Conservation (phyloP, 2,888 invertebrate species). For the Bombyx huttoni region DNA sequence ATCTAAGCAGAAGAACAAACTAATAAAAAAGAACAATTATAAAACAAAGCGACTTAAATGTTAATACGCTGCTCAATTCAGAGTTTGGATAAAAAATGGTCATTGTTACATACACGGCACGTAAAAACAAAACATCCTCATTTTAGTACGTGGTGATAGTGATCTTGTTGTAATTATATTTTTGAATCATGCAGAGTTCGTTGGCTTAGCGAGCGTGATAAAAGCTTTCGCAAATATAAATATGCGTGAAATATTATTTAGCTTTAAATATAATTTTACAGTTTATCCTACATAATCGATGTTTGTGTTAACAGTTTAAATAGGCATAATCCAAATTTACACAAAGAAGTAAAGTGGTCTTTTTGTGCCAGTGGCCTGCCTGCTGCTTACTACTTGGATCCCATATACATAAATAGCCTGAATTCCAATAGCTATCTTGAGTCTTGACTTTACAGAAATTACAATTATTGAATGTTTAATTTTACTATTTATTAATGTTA, state of each 20-base stretch:
- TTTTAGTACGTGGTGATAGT: constrained; percentile 38
- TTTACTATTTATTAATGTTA: too few species aligned
- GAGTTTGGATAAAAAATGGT: constrained; percentile 23
- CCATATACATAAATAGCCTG: too few species aligned
- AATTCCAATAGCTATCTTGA: too few species aligned
- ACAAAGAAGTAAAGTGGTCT: too few species aligned
- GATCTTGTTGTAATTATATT: constrained; percentile 51
- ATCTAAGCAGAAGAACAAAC: constrained; percentile 1
- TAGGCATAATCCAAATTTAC: too few species aligned
- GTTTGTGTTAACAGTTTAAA: too few species aligned
- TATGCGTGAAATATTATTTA: background rate
- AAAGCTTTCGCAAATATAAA: constrained; percentile 5
- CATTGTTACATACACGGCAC: constrained; percentile 18
- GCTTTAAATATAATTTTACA: background rate
- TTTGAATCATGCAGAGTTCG: constrained; percentile 29
- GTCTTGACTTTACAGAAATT: too few species aligned
- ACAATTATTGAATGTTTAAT: too few species aligned
- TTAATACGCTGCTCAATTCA: constrained; percentile 33
- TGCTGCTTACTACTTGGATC: too few species aligned
- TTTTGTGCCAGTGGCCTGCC: too few species aligned
- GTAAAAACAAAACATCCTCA: constrained; percentile 48
- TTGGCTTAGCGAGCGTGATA: constrained; percentile 11
- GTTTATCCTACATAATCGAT: too few species aligned
- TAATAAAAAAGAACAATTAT: constrained; percentile 12
- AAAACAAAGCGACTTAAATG: constrained; percentile 23